A percentile compares a stretch with the other conserved stretches of the same genome.
Evolutionary conservation across 2,797 vertebrate species (phyloP).

Genomic region (Falco cherrug): DNA sequence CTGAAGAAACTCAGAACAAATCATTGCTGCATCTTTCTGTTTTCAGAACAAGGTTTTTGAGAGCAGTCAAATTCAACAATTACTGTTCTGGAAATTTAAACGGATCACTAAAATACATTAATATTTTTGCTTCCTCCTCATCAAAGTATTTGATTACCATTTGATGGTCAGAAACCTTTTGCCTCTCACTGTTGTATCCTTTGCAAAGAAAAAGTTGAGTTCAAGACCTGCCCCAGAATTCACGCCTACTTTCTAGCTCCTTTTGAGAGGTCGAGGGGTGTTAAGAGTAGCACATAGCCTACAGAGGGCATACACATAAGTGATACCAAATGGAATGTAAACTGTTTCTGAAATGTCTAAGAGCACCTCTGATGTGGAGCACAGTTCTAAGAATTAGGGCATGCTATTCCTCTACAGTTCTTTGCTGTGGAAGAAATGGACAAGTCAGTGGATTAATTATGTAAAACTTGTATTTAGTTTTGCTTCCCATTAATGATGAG

Average conservation of each 20-base stretch:
- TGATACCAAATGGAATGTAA: background rate
- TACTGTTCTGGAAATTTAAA: conserved; percentile 49
- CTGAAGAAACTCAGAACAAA: conserved; percentile 24
- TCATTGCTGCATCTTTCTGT: background rate
- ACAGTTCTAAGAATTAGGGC: background rate
- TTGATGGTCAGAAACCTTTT: conserved; percentile 35
- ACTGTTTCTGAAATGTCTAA: conserved; percentile 19
- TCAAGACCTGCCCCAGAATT: conserved; percentile 43
- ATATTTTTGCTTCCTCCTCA: conserved; percentile 24
- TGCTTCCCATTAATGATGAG: background rate
- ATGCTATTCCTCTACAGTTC: background rate
- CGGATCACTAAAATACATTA: background rate
- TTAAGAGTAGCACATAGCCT: conserved; percentile 1
- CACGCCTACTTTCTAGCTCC: conserved; percentile 4
- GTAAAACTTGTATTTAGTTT: background rate
- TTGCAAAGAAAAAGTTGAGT: conserved; percentile 20
- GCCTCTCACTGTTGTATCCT: conserved; percentile 1
- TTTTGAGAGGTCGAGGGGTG: background rate
- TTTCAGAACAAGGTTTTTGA: conserved; percentile 46
- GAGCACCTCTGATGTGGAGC: background rate
- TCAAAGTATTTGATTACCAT: conserved; percentile 53
- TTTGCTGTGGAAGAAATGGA: conserved; percentile 2
- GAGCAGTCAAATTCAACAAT: conserved; percentile 46
- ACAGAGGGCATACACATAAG: background rate
- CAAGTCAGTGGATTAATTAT: background rate